Evolutionary conservation across 92 coral and sea anemone genomes (phyloP).

Genomic region (Parazoanthus swiftii): DNA sequence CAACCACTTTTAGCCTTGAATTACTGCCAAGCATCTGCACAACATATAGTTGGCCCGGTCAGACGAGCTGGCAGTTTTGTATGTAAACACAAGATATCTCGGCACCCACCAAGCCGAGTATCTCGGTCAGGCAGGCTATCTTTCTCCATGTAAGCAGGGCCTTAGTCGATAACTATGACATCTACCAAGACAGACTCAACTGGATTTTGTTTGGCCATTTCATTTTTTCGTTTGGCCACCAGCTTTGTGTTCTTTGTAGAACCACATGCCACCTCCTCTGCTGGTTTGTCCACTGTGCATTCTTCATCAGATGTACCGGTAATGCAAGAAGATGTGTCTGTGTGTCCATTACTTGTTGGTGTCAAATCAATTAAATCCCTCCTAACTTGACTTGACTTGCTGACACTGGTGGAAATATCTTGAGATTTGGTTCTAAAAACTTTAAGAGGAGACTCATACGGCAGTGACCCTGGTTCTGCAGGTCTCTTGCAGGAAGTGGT

Average conservation of each 20-base stretch:
- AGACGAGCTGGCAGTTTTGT: too few species aligned
- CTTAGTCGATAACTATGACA: slow-evolving; percentile 33
- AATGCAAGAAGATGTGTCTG: background rate
- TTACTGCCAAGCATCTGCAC: too few species aligned
- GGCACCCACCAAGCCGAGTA: too few species aligned
- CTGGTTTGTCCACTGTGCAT: background rate
- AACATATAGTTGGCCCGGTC: too few species aligned
- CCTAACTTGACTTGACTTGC: background rate
- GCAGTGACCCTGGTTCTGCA: background rate
- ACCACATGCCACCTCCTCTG: background rate
- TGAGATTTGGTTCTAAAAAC: background rate
- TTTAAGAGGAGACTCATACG: slow-evolving; percentile 9
- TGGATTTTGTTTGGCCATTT: background rate
- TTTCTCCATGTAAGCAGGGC: too few species aligned
- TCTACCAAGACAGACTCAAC: background rate
- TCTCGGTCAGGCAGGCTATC: too few species aligned
- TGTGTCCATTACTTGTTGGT: slow-evolving; percentile 3
- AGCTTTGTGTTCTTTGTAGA: background rate
- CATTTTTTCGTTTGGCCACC: background rate
- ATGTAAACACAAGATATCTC: too few species aligned
- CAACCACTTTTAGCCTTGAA: too few species aligned
- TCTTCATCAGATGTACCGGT: background rate
- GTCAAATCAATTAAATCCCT: slow-evolving; percentile 6
- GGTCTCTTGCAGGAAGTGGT: slow-evolving; percentile 3
- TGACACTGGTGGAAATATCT: background rate